Base-by-base conservation (phyloP, 2,113 vertebrate genomes). In the Edolisoma coerulescens region DNA sequence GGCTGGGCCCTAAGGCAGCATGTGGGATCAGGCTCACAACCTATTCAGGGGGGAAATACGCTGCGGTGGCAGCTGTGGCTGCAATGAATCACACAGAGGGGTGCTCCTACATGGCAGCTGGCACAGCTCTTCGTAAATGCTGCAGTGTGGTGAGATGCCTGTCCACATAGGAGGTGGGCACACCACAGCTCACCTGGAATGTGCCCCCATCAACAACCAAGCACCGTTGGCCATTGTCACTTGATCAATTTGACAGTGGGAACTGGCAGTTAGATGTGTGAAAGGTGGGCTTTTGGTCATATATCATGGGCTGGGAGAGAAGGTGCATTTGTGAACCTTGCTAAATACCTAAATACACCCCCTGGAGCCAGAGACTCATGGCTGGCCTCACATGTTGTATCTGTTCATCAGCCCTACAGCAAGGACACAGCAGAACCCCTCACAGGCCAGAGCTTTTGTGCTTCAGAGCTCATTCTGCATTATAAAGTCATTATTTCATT, bases 181-280 rank as follows among this genome's bases (percentile, higher is more conserved):
- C 45, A 24, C 4, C 14, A 7, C 2, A 37, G 67, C 44, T 30
- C 24, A 10, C 26, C n/a, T 53, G 37, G n/a, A 53, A 26, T 3
- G 20, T 26, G 16, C 20, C 52, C 69, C 37, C 17, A 26, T 52
- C 32, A 16, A 10, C 16, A 60, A 3, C 20, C 69, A 16, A 26
- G 45, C 20, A 13, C 63, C 52, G 44, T 3, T 68, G 54, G 47
- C 42, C 20, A 0, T 27, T 47, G 28, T n/a, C 37, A 3, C n/a
- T 41, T 13, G 24, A 13, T 78, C 39, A 9, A 0, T 6, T 30
- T 28, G 78, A n/a, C 20, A 23, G 21, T 16, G 37, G 16, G 37
- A 26, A 5, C 9, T 30, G 61, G 28, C n/a, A 52, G 45, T 3
- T 37, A 63, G 45, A 39, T 0, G 0, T 4, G 26, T 35, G n/a